These are phyloP conservation scores for Cosmia trapezina DNA, from an alignment of 2,888 invertebrate genomes.

Conservation along the genomic window DNA sequence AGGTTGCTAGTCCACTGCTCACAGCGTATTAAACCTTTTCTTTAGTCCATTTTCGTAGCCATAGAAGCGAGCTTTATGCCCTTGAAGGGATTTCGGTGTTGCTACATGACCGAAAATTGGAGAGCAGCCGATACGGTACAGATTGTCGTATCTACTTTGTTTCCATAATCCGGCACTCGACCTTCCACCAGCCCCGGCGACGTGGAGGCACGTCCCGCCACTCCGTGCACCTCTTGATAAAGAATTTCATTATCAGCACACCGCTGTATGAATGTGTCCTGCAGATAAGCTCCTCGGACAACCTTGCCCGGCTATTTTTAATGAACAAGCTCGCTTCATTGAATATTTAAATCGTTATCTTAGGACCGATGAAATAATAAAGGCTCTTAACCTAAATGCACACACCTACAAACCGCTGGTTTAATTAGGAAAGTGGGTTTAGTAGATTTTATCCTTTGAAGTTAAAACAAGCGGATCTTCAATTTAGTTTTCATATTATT, in stretches of 20 bases:
- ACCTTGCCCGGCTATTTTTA: slow-evolving; percentile 60
- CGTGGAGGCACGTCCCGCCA: slow-evolving; percentile 77
- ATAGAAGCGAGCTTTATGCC: slow-evolving; percentile 38
- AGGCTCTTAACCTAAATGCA: slow-evolving; percentile 43
- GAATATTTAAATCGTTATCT: slow-evolving; percentile 56
- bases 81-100: slow-evolving; percentile 32
- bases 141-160: slow-evolving; percentile 59
- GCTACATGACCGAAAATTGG: slow-evolving; percentile 32
- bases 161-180: slow-evolving; percentile 66
- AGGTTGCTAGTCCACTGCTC: slow-evolving; percentile 46
- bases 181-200: slow-evolving; percentile 64
- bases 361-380: slow-evolving; percentile 43
- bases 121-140: slow-evolving; percentile 42
- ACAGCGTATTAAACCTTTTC: slow-evolving; percentile 39
- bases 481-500: slow-evolving; percentile 25
- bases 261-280: slow-evolving; percentile 78
- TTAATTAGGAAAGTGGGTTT: slow-evolving; percentile 48
- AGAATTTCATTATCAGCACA: slow-evolving; percentile 86
- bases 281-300: slow-evolving; percentile 72
- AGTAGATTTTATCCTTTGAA: slow-evolving; percentile 31
- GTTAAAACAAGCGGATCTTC: slow-evolving; percentile 28
- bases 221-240: slow-evolving; percentile 82
- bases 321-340: slow-evolving; percentile 57
- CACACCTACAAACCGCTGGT: slow-evolving; percentile 38
- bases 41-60: slow-evolving; percentile 30